Conservation (phyloP, 2,888 invertebrate genomes). For the Glaucopsyche alexis region DNA sequence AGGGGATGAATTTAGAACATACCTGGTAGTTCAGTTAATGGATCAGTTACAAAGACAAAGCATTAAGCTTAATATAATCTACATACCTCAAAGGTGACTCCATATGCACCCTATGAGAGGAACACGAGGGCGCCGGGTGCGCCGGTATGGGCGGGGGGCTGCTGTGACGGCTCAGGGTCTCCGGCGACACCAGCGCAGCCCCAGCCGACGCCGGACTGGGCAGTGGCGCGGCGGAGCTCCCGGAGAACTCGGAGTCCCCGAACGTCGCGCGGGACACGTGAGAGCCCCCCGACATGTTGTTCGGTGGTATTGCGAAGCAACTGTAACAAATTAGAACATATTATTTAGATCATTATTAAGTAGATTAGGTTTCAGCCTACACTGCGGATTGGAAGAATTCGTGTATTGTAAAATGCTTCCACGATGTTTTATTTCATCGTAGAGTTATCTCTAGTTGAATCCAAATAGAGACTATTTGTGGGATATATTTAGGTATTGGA, state of each 20-base stretch:
- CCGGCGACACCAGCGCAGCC: constrained; percentile 87
- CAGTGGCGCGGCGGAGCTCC: constrained; percentile 80
- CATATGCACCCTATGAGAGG: constrained; percentile 77
- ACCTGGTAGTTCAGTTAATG: too few relatives aligned
- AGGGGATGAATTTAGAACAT: too few relatives aligned
- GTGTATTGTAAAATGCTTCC: neutral
- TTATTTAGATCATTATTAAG: too few relatives aligned
- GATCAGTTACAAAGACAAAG: too few relatives aligned
- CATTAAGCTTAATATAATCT: too few relatives aligned
- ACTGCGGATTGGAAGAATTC: too few relatives aligned
- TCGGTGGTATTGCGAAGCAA: constrained; percentile 82
- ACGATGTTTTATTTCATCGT: too few relatives aligned
- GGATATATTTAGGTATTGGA: too few relatives aligned
- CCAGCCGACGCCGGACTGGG: constrained; percentile 88
- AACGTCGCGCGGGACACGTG: constrained; percentile 78
- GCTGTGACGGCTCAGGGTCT: constrained; percentile 84
- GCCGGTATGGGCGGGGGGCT: constrained; percentile 74
- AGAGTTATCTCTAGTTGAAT: too few relatives aligned
- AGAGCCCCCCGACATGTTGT: constrained; percentile 83
- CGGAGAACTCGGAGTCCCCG: constrained; percentile 69
- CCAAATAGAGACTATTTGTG: too few relatives aligned
- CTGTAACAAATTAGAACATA: constrained; percentile 48
- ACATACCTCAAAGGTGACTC: constrained; percentile 75
- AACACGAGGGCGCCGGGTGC: constrained; percentile 80
- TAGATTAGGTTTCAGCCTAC: too few relatives aligned